These are phyloP conservation scores for Augiades crinisus DNA, from an alignment of 2,888 invertebrate genomes.

Conservation along the genomic window DNA sequence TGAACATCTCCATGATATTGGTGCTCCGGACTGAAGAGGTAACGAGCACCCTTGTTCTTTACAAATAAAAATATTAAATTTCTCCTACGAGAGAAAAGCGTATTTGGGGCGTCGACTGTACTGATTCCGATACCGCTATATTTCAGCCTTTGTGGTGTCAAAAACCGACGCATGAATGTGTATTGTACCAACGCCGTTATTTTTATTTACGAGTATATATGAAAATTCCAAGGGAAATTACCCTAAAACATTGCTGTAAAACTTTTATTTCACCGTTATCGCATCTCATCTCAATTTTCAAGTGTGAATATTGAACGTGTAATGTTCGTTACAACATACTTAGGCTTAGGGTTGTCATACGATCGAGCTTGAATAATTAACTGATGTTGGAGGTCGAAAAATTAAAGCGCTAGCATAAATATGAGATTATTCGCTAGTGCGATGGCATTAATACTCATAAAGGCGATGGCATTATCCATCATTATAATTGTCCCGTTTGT, in stretches of 20 bases:
- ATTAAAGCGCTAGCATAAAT: no score
- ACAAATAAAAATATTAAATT: conserved; percentile 22
- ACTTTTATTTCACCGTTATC: conserved; percentile 17
- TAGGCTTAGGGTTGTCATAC: not conserved
- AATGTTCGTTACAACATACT: not conserved
- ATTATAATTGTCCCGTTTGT: no score
- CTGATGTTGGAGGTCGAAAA: no score
- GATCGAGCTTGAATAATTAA: not conserved
- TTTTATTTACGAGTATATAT: conserved; percentile 19
- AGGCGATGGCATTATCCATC: no score
- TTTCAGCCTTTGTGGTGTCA: conserved; percentile 24
- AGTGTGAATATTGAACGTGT: not conserved
- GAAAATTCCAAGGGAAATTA: conserved; percentile 14
- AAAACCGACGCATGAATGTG: conserved; percentile 24
- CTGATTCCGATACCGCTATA: conserved; percentile 20
- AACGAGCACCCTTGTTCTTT: conserved; percentile 13
- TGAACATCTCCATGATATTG: conserved; percentile 17
- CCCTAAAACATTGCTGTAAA: conserved; percentile 18
- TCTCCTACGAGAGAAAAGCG: conserved; percentile 13
- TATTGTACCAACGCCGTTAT: conserved; percentile 24
- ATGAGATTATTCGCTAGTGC: no score
- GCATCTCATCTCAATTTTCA: conserved; percentile 10
- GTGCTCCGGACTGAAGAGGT: conserved; percentile 14
- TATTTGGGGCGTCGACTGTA: conserved; percentile 16
- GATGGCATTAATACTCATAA: no score